Evolutionary conservation across 2,797 vertebrate genomes (phyloP).

Genomic region (Acanthurus lineatus): DNA sequence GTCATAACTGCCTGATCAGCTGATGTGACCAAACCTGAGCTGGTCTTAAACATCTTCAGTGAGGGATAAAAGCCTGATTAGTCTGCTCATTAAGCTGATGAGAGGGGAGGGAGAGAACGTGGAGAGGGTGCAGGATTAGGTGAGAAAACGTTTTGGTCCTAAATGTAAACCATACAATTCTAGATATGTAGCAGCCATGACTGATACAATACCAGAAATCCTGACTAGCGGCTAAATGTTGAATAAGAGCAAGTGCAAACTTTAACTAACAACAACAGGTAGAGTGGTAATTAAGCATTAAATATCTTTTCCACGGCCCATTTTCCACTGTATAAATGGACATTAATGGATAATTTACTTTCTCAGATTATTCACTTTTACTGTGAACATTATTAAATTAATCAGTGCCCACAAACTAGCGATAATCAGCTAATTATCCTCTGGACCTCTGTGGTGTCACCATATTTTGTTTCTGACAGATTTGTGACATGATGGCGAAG

Average conservation of each 20-base stretch:
- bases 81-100: constrained; percentile 31
- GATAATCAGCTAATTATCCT: constrained; percentile 12
- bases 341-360: not conserved
- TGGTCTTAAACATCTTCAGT: constrained; percentile 9
- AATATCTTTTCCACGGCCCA: not conserved
- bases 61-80: constrained; percentile 39
- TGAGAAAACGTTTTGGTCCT: not conserved
- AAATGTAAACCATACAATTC: no score
- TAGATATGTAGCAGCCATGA: not conserved
- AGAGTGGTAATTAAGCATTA: not conserved
- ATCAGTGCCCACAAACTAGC: not conserved
- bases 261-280: not conserved
- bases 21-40: constrained; percentile 23
- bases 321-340: not conserved
- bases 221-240: not conserved
- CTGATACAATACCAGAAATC: not conserved
- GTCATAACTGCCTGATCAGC: not conserved
- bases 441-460: constrained; percentile 12
- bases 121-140: constrained; percentile 4
- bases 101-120: not conserved
- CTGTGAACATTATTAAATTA: not conserved
- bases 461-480: constrained; percentile 36
- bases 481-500: constrained; percentile 5
- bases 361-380: not conserved
- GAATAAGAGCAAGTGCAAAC: not conserved